Conservation (phyloP, 2,888 invertebrate genomes). For the Leptogaster cylindrica region DNA sequence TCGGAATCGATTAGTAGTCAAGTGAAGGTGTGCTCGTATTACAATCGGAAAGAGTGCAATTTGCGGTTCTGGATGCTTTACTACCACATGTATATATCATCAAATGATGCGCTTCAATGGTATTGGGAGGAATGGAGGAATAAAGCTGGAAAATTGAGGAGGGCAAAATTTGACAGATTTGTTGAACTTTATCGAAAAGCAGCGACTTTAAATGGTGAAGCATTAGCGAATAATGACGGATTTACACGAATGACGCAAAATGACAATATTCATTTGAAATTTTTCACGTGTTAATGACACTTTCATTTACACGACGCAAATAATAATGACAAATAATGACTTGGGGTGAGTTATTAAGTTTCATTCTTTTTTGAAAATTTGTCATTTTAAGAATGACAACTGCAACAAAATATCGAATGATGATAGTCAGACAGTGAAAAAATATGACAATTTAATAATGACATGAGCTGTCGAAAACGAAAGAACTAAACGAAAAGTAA, state of each 20-base stretch:
- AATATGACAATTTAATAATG: too few relatives aligned
- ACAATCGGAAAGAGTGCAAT: slow-evolving; percentile 64
- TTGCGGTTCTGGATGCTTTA: slow-evolving; percentile 70
- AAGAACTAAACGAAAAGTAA: too few relatives aligned
- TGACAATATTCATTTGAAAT: too few relatives aligned
- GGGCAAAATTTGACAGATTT: slow-evolving; percentile 68
- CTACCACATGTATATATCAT: slow-evolving; percentile 64
- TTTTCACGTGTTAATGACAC: too few relatives aligned
- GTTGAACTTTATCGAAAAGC: slow-evolving; percentile 70
- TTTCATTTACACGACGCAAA: too few relatives aligned
- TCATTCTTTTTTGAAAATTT: too few relatives aligned
- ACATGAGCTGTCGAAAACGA: too few relatives aligned
- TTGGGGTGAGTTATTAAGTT: too few relatives aligned
- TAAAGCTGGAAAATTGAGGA: slow-evolving; percentile 65
- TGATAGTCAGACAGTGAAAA: too few relatives aligned
- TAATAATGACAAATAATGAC: too few relatives aligned
- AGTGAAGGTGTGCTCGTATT: slow-evolving; percentile 72
- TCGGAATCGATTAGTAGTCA: slow-evolving; percentile 74
- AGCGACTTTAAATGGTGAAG: slow-evolving; percentile 68
- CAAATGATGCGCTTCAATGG: slow-evolving; percentile 58
- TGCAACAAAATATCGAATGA: too few relatives aligned
- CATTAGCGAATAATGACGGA: neutral
- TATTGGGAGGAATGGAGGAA: slow-evolving; percentile 81
- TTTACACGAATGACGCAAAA: neutral
- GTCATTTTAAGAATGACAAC: too few relatives aligned